Base-by-base conservation (phyloP, 2,797 vertebrate species). In the Falco novaeseelandiae region DNA sequence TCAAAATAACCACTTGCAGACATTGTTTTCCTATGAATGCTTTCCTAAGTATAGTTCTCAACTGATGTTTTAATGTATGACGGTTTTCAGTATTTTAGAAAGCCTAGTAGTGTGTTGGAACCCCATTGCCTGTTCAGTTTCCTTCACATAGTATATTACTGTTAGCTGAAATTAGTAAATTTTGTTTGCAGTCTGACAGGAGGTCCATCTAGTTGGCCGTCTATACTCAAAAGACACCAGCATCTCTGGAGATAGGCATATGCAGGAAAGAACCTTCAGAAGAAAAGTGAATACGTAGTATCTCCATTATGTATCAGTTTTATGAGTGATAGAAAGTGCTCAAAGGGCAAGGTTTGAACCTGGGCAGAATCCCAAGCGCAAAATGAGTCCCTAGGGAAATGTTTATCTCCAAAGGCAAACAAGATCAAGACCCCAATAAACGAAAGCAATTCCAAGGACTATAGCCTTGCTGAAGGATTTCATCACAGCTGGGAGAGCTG, bases 51-150 rank as follows among this genome's bases (percentile, higher is more conserved):
- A 14, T 32, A 25, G 12, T 86, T 70, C 17, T 90, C 55, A 73
- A 23, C 4, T 2, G 0, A 2, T 44, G 8, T 70, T 88, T 52
- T 27, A 23, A 25, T 9, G 12, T 38, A 22, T 57, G 13, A 40
- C 8, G 16, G 2, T 84, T 83, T 67, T 61, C 19, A 25, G 5
- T 69, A 55, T 58, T 90, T 77, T 70, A n/a, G 10, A 61, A 27
- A 74, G 8, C 16, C 19, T 9, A 38, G 52, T n/a, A 51, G 3
- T 34, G 29, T 80, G 12, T 51, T 73, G 86, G 77, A 83, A 63
- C 2, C 14, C 26, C n/a, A 14, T 4, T 49, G 5, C 4, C 32
- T 15, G 29, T 30, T 69, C 30, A 5, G 8, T 78, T 77, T 74
- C 15, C 34, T 90, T 90, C 27, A 80, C 20, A 25, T 15, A 34